phyloP scores from a whole-genome alignment of 2,888 invertebrate species.

The Diarsia mendica region DNA sequence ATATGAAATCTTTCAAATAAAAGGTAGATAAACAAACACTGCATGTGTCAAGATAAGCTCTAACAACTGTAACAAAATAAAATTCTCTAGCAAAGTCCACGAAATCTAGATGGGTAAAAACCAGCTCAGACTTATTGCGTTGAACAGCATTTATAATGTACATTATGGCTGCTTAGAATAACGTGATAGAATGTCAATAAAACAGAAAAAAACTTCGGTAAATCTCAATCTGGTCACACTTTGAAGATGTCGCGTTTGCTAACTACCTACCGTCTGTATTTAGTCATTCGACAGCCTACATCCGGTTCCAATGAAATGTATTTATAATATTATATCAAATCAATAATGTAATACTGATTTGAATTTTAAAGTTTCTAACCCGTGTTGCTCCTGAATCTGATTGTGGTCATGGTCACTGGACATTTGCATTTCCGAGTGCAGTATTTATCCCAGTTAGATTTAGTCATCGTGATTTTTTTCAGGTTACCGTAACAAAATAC shows the following conservation, averaged over 20 bases:
- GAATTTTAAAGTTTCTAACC: slow-evolving; percentile 18
- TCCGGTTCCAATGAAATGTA: slow-evolving; percentile 49
- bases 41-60: background rate
- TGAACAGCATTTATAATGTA: slow-evolving; percentile 22
- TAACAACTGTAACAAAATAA: no score
- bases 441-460: background rate
- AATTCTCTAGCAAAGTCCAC: background rate
- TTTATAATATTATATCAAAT: slow-evolving; percentile 28
- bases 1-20: no score
- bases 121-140: slow-evolving; percentile 12
- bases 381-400: slow-evolving; percentile 30
- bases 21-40: background rate
- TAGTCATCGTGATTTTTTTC: background rate
- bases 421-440: slow-evolving; percentile 34
- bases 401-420: slow-evolving; percentile 41
- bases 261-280: slow-evolving; percentile 46
- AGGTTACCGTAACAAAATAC: background rate
- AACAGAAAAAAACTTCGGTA: slow-evolving; percentile 44
- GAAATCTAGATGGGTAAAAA: slow-evolving; percentile 19
- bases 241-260: slow-evolving; percentile 32
- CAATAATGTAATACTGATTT: slow-evolving; percentile 26
- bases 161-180: slow-evolving; percentile 24
- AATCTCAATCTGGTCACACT: slow-evolving; percentile 52
- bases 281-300: slow-evolving; percentile 42
- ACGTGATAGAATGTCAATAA: slow-evolving; percentile 53